These are phyloP conservation scores for Bovichtus variegatus DNA, from an alignment of 2,797 vertebrate species.

Conservation along the genomic window DNA sequence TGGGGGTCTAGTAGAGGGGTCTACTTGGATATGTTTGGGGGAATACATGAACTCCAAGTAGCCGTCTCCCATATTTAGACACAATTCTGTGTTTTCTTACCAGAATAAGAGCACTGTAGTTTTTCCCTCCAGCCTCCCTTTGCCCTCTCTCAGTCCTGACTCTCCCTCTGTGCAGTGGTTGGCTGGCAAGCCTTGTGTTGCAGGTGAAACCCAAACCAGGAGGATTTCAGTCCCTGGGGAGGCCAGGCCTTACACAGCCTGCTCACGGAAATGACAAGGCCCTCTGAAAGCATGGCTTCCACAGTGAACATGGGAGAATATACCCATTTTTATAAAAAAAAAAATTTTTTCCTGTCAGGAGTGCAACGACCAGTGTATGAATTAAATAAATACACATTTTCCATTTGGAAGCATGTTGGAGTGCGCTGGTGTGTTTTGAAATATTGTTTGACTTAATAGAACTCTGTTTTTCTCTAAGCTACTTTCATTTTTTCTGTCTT, in stretches of 20 bases:
- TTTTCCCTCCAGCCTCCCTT: constrained; percentile 8
- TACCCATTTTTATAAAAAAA: constrained; percentile 27
- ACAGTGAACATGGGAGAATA: constrained; percentile 13
- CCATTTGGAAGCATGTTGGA: constrained; percentile 1
- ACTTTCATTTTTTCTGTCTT: constrained; percentile 40
- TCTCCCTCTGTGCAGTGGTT: constrained; percentile 21
- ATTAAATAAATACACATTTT: constrained; percentile 34
- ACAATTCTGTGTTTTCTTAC: constrained; percentile 10
- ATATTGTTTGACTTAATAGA: constrained; percentile 20
- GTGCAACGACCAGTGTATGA: neutral
- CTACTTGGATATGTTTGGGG: neutral
- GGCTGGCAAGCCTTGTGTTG: constrained; percentile 54
- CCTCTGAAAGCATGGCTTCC: constrained; percentile 31
- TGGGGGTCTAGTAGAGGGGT: neutral
- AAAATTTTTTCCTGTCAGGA: constrained; percentile 8
- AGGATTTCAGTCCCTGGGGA: constrained; percentile 68
- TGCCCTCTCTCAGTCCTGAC: constrained; percentile 8
- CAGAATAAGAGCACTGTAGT: constrained; percentile 23
- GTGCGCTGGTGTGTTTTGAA: constrained; percentile 32
- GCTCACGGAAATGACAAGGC: constrained; percentile 53
- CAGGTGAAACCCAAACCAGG: constrained; percentile 71
- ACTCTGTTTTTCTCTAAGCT: constrained; percentile 7
- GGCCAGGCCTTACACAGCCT: constrained; percentile 46
- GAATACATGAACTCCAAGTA: constrained; percentile 3
- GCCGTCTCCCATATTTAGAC: constrained; percentile 13